Conservation (phyloP, 1,140 invertebrate species). For the Stegodyphus dumicola region DNA sequence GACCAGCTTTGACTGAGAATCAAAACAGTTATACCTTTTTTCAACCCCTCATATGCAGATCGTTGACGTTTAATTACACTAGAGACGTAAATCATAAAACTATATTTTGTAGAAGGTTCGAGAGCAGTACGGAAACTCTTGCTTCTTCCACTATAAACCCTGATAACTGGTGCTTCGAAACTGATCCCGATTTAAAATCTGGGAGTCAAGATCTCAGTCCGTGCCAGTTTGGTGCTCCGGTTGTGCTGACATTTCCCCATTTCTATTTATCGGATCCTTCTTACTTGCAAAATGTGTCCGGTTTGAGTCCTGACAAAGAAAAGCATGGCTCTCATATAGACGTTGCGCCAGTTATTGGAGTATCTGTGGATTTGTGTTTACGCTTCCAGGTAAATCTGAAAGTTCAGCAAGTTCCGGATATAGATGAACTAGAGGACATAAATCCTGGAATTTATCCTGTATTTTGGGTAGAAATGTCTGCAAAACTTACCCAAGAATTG, state of each 20-base stretch:
- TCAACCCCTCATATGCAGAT: slow-evolving; percentile 32
- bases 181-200: not conserved
- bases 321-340: slow-evolving; percentile 37
- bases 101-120: slow-evolving; percentile 16
- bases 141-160: slow-evolving; percentile 24
- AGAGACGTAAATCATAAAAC: not conserved
- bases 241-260: slow-evolving; percentile 82
- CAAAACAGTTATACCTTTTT: slow-evolving; percentile 29
- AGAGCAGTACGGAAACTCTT: not conserved
- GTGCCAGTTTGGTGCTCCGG: slow-evolving; percentile 68
- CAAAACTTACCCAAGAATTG: slow-evolving; percentile 42
- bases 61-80: slow-evolving; percentile 23
- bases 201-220: slow-evolving; percentile 37
- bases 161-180: slow-evolving; percentile 41
- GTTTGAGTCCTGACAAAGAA: not conserved
- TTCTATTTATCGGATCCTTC: slow-evolving; percentile 78
- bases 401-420: not conserved
- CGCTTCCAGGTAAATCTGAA: slow-evolving; percentile 31
- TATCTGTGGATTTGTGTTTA: slow-evolving; percentile 8
- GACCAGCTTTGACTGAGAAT: slow-evolving; percentile 1
- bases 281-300: slow-evolving; percentile 8
- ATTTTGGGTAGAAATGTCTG: slow-evolving; percentile 62
- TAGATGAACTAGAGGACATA: slow-evolving; percentile 58
- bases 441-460: slow-evolving; percentile 63
- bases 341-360: slow-evolving; percentile 17